Conservation (phyloP, 2,888 invertebrate genomes). For the Dicyrtomina minuta region DNA sequence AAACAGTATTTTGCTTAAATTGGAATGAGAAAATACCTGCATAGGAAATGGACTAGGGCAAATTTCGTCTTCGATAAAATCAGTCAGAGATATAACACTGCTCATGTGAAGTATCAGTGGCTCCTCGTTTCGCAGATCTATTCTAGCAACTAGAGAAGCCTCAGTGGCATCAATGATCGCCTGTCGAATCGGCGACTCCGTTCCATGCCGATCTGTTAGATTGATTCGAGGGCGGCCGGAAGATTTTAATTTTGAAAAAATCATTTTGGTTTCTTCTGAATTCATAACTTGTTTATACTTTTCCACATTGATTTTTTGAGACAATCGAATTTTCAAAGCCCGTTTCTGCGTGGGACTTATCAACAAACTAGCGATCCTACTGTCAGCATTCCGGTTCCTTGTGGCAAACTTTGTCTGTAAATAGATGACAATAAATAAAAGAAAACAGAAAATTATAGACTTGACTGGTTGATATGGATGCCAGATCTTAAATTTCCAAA, state of each 20-base stretch:
- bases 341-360: constrained; percentile 40
- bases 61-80: constrained; percentile 85
- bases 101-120: constrained; percentile 69
- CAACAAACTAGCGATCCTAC: constrained; percentile 20
- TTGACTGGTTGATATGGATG: too few relatives aligned
- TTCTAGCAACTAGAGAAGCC: constrained; percentile 48
- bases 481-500: not conserved
- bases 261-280: constrained; percentile 28
- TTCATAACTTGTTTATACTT: constrained; percentile 29
- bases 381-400: constrained; percentile 44
- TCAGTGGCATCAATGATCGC: constrained; percentile 54
- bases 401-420: constrained; percentile 46
- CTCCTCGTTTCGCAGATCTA: constrained; percentile 45
- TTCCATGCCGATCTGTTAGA: constrained; percentile 47
- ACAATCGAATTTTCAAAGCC: constrained; percentile 41
- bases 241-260: constrained; percentile 19
- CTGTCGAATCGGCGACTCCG: constrained; percentile 43
- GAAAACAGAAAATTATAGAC: not conserved
- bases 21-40: constrained; percentile 62
- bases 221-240: constrained; percentile 41
- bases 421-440: constrained; percentile 20
- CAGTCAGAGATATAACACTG: constrained; percentile 75
- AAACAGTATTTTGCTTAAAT: not conserved
- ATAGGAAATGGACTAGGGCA: constrained; percentile 77
- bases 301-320: constrained; percentile 46